Conservation (phyloP, 2,113 vertebrate genomes). For the Casuarius casuarius region DNA sequence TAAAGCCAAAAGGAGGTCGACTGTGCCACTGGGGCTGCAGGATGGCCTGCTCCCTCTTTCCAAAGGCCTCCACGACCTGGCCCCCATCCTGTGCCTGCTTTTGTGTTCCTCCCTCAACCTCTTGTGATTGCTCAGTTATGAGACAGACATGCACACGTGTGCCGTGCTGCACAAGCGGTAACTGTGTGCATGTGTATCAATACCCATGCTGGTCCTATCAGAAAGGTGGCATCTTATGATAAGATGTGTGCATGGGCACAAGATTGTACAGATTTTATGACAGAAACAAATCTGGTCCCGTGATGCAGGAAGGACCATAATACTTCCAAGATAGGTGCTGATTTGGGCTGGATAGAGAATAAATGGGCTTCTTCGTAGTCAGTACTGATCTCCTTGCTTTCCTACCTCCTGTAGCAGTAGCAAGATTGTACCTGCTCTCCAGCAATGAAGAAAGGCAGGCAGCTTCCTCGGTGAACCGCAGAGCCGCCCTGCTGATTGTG, state of each 20-base stretch:
- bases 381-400: neutral
- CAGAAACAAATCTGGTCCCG: too few relatives aligned
- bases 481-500: neutral
- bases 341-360: neutral
- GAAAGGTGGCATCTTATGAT: fast-evolving
- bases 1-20: neutral
- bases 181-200: neutral
- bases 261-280: neutral
- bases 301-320: neutral
- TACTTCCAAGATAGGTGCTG: neutral
- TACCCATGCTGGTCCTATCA: fast-evolving
- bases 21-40: too few relatives aligned
- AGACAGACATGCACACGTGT: fast-evolving
- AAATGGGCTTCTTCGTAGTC: neutral
- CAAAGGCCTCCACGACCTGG: neutral
- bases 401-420: fast-evolving
- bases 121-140: fast-evolving
- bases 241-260: neutral
- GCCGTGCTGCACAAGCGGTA: fast-evolving
- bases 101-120: fast-evolving
- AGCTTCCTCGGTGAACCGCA: fast-evolving
- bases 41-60: neutral
- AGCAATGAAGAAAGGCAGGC: neutral
- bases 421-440: neutral
- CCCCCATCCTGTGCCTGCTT: neutral